Percentiles rank a stretch among this genome's conserved stretches.
Evolutionary conservation across 2,888 invertebrate genomes (phyloP).

Genomic region (Napeogenes inachia): DNA sequence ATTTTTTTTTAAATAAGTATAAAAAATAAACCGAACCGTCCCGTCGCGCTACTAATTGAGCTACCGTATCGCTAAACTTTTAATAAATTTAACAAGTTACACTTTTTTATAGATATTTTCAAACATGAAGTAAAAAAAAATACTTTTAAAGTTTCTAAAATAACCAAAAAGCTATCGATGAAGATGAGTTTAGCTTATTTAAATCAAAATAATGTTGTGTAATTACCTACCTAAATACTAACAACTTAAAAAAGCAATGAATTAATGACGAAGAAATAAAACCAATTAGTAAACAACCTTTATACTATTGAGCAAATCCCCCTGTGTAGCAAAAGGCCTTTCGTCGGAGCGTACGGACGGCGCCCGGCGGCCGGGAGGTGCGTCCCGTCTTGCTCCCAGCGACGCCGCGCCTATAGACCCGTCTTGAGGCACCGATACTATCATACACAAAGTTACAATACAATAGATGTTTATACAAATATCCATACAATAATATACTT

Average conservation of each 20-base stretch:
- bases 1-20: too few species aligned
- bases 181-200: not conserved
- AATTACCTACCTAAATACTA: not conserved
- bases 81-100: too few species aligned
- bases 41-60: too few species aligned
- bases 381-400: conserved; percentile 53
- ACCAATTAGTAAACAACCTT: not conserved
- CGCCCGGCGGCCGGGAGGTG: conserved; percentile 49
- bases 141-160: too few species aligned
- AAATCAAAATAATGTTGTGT: too few species aligned
- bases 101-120: too few species aligned
- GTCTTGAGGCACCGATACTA: conserved; percentile 41
- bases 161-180: too few species aligned
- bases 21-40: too few species aligned
- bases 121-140: too few species aligned
- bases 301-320: conserved; percentile 77
- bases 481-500: too few species aligned
- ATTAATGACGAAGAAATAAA: not conserved
- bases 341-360: conserved; percentile 66
- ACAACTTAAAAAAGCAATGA: not conserved
- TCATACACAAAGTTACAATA: conserved; percentile 16
- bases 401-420: conserved; percentile 54
- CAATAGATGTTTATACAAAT: too few species aligned
- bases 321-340: conserved; percentile 70
- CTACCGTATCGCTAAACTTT: too few species aligned